Conservation (phyloP, 2,113 vertebrate species). For the Dipodomys merriami region DNA sequence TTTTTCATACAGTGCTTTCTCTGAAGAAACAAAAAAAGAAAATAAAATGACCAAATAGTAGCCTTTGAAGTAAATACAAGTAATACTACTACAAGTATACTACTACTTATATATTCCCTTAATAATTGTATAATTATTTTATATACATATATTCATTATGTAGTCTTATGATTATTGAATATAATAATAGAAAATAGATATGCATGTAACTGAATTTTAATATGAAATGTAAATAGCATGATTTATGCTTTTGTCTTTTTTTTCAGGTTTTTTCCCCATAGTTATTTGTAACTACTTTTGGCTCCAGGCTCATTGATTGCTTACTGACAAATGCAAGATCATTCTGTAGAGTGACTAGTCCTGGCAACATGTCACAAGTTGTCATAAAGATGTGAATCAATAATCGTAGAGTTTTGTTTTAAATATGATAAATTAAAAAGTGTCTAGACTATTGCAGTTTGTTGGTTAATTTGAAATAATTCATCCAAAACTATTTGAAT, state of each 20-base stretch:
- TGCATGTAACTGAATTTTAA: background rate
- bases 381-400: background rate
- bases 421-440: background rate
- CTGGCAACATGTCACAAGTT: background rate
- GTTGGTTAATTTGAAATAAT: background rate
- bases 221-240: background rate
- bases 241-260: background rate
- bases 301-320: background rate
- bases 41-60: background rate
- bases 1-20: constrained; percentile 10
- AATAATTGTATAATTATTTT: no score
- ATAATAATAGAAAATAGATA: background rate
- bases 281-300: background rate
- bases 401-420: background rate
- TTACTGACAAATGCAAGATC: background rate
- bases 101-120: no score
- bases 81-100: background rate
- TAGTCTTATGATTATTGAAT: no score
- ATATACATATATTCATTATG: no score
- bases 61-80: background rate
- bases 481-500: background rate
- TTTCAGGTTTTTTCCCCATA: background rate
- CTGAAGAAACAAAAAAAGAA: background rate
- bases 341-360: background rate
- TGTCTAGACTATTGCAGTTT: background rate